phyloP scores from a whole-genome alignment of 1,140 invertebrate genomes.

The Sminthurinus signatus region DNA sequence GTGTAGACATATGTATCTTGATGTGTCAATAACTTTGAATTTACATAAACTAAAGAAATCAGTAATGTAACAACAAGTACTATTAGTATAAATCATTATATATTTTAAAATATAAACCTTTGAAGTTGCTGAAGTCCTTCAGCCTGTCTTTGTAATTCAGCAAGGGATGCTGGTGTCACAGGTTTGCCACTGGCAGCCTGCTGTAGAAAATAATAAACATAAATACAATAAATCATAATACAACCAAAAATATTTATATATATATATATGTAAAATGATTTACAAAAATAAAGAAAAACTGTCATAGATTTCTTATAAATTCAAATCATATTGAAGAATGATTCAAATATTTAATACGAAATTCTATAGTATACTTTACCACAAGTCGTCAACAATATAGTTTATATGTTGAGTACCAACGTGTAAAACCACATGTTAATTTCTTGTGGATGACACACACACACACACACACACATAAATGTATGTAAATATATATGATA shows the following conservation, averaged over 20 bases:
- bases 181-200: conserved; percentile 47
- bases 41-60: too few relatives aligned
- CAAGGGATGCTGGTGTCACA: conserved; percentile 51
- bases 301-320: conserved; percentile 14
- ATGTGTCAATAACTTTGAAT: too few relatives aligned
- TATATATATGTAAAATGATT: conserved; percentile 41
- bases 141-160: conserved; percentile 68
- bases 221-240: not conserved
- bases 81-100: too few relatives aligned
- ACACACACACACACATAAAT: not conserved
- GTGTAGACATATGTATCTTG: too few relatives aligned
- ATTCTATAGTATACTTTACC: not conserved
- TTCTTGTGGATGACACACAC: conserved; percentile 13
- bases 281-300: conserved; percentile 27
- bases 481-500: not conserved
- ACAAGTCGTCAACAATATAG: conserved; percentile 12
- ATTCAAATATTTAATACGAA: not conserved
- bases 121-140: conserved; percentile 69
- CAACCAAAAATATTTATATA: conserved; percentile 21
- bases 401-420: conserved; percentile 13
- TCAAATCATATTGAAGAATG: not conserved
- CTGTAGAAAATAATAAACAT: conserved; percentile 21
- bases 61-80: too few relatives aligned
- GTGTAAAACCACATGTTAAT: not conserved
- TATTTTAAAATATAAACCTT: too few relatives aligned